These are phyloP conservation scores for Tolmerus cingulatus DNA, from an alignment of 2,888 invertebrate species.

Conservation along the genomic window DNA sequence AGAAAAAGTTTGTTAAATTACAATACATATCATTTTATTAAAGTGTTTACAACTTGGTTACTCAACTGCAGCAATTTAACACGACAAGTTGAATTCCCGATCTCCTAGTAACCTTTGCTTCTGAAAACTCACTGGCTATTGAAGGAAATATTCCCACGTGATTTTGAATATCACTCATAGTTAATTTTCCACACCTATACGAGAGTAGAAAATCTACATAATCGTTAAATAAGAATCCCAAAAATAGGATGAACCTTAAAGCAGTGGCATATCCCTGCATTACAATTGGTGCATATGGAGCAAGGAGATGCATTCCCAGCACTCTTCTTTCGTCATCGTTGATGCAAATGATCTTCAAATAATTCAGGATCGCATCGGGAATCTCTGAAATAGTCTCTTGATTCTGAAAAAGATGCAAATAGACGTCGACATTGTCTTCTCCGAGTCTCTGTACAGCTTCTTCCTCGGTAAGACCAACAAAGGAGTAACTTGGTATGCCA, in stretches of 20 bases:
- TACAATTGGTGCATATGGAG: conserved; percentile 12
- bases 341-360: conserved; percentile 36
- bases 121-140: conserved; percentile 29
- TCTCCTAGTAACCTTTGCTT: conserved; percentile 37
- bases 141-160: conserved; percentile 21
- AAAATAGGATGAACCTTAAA: neutral
- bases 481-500: conserved; percentile 23
- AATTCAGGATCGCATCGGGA: neutral
- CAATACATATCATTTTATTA: neutral
- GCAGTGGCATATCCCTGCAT: conserved; percentile 43
- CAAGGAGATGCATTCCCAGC: conserved; percentile 42
- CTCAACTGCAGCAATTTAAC: conserved; percentile 17
- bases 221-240: neutral
- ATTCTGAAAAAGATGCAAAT: neutral
- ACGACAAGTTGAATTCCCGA: neutral
- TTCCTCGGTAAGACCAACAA: conserved; percentile 38
- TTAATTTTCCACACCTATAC: conserved; percentile 28
- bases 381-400: neutral
- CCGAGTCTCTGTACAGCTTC: conserved; percentile 2
- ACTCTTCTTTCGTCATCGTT: neutral
- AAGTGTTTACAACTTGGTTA: neutral
- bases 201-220: neutral
- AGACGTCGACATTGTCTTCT: conserved; percentile 18
- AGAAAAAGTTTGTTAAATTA: too few species aligned
- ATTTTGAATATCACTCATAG: neutral